Conservation (phyloP, 2,797 vertebrate genomes). For the Melanogrammus aeglefinus region DNA sequence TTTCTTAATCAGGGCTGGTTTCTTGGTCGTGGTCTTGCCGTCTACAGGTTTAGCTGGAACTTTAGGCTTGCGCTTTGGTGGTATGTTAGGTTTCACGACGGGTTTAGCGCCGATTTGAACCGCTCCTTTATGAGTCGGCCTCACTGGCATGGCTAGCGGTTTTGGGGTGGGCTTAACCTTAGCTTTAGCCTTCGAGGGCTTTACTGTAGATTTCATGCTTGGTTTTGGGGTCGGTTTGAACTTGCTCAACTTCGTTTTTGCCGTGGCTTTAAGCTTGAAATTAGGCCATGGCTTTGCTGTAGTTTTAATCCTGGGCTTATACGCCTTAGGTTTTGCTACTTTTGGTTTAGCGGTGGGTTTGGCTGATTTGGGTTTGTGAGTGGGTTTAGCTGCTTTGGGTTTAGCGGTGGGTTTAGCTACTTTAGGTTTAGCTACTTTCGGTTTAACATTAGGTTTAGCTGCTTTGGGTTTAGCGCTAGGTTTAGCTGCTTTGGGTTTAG, state of each 20-base stretch:
- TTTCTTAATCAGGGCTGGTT: constrained; percentile 58
- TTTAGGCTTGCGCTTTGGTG: constrained; percentile 24
- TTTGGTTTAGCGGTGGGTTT: background rate
- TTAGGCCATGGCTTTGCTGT: constrained; percentile 25
- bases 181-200: constrained; percentile 20
- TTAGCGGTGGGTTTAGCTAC: background rate
- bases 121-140: constrained; percentile 44
- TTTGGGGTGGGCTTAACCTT: constrained; percentile 48
- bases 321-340: constrained; percentile 19
- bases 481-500: constrained; percentile 12
- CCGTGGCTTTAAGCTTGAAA: constrained; percentile 13
- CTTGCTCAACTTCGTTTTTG: constrained; percentile 43
- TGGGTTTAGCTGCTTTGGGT: constrained; percentile 19
- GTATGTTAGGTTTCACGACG: constrained; percentile 33
- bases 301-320: constrained; percentile 11
- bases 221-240: constrained; percentile 45
- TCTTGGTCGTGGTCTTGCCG: constrained; percentile 56
- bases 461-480: constrained; percentile 22
- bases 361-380: constrained; percentile 1
- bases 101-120: constrained; percentile 46
- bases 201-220: constrained; percentile 19
- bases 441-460: constrained; percentile 9
- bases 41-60: constrained; percentile 46
- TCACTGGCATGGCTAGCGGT: constrained; percentile 34
- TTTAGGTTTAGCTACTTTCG: background rate